Percentiles rank a stretch among this genome's conserved stretches.
Evolutionary conservation across 1,140 invertebrate genomes (phyloP).

Genomic region (Drosophila elegans): DNA sequence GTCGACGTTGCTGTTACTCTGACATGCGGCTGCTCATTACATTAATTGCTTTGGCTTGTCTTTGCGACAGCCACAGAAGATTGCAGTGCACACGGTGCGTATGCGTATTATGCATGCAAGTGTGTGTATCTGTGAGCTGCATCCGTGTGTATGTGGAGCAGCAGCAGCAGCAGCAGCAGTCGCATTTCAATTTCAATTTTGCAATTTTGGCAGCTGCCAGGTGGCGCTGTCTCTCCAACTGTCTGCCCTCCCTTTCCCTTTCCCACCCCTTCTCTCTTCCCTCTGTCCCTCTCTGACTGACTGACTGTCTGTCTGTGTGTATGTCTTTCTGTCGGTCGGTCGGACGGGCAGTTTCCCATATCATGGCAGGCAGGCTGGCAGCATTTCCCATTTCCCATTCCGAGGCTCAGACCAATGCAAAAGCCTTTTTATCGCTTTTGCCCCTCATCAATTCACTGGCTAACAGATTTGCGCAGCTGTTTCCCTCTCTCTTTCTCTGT

Average conservation of each 20-base stretch:
- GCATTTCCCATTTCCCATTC: constrained; percentile 39
- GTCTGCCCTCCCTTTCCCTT: constrained; percentile 45
- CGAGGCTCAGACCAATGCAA: constrained; percentile 47
- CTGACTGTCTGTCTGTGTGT: not conserved
- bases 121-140: constrained; percentile 21
- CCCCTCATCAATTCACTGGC: constrained; percentile 79
- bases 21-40: constrained; percentile 81
- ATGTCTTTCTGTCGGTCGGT: not conserved
- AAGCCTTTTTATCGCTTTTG: constrained; percentile 81
- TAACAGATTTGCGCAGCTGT: constrained; percentile 79
- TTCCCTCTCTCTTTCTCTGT: constrained; percentile 10
- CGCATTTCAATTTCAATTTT: constrained; percentile 83
- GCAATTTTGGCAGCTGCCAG: constrained; percentile 82
- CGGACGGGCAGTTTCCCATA: constrained; percentile 55
- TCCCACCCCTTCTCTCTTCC: not conserved
- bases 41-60: constrained; percentile 83
- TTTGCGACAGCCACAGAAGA: constrained; percentile 71
- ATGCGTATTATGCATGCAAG: constrained; percentile 77
- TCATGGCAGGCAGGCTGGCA: constrained; percentile 57
- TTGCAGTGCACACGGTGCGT: constrained; percentile 67
- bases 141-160: constrained; percentile 5
- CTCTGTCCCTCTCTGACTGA: constrained; percentile 7
- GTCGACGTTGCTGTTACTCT: constrained; percentile 71
- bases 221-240: constrained; percentile 81
- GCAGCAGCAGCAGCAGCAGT: constrained; percentile 57